Evolutionary conservation across 2,113 vertebrate genomes (phyloP), one percentile per base, ranked within the genome.

Genomic region (Macrotus californicus): DNA sequence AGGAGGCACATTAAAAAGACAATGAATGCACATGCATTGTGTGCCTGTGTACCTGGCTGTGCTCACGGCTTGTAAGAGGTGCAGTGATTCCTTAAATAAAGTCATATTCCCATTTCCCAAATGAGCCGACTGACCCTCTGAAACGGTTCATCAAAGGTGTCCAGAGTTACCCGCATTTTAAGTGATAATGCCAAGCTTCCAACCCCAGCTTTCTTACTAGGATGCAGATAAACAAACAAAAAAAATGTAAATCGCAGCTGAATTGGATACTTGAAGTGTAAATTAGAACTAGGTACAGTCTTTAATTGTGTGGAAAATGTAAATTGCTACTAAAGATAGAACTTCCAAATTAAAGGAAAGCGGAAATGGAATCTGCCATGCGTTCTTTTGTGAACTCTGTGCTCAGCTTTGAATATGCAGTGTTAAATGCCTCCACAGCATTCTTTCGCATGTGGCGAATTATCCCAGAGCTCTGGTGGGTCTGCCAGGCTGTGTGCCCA

Each of bases 261-360:
- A 95, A 93, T 66, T 95, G 95, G 72, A 91, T 92, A 83, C 85
- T 96, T 97, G 69, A 97, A 95, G 94, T 94, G 92, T 76, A 96
- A 92, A 96, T 96, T 89, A 96, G 72, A 97, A 91, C 18, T 52
- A 94, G 84, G 79, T 94, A 73, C 59, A 85, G 56, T 88, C 56
- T 96, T 96, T 94, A 97, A 97, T 96, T 95, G 94, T 95, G 94
- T 95, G 91, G 94, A 97, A 97, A 96, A 97, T 96, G 96, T 85
- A 97, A 96, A 97, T 97, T 75, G 52, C 79, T 93, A 61, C 94
- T 96, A 94, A 97, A 96, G 83, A 95, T 97, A 96, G 94, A 94
- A 87, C 50, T 96, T 93, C 64, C 81, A 95, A 91, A 96, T 96
- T 93, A 93, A 48, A 81, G 82, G 82, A 56, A 80, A 84, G 34